Evolutionary conservation across 2,113 vertebrate species (phyloP), one percentile per base, ranked within the genome.

Genomic region (Scalopus aquaticus): DNA sequence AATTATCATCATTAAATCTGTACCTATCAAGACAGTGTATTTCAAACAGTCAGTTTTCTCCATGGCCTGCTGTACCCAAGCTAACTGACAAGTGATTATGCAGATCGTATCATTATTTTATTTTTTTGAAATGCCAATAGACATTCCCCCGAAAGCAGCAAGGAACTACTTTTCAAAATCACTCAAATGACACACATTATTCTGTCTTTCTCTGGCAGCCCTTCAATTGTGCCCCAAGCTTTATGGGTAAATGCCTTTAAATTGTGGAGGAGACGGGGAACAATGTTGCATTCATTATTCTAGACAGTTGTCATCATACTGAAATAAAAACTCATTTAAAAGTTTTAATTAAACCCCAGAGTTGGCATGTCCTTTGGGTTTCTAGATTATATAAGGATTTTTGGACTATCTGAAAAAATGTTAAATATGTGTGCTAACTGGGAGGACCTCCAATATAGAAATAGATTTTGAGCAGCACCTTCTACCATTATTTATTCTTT

Each of bases 321-420:
- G 78, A 96, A 94, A 93, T 97, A 64, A 96, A 91, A 95, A 88
- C 15, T 76, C 0, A 0, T 94, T 94, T 96, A 51, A 5, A 8
- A 19, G 26, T 39, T 97, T 97, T 97, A 95, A 93, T 96, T 77
- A 91, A 96, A 94, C 20, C 58, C 69, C 46, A 5, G 9, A 94
- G 93, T 96, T 91, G 15, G 7, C 22, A 54, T 94, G 86, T 96
- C 65, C 30, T 97, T 0, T 0, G 64, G 22, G 26, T 89, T 95
- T 67, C 20, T 96, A 54, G 80, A 95, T 89, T 81, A 96, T 89
- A 65, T 37, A 83, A 74, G 93, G 28, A 39, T 39, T 74, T 83
- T 49, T 91, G 37, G 82, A 82, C 39, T 96, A 89, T 95, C 69
- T 70, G 2, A 30, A 91, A 56, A 56, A 56, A 56, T 82, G 83